These are phyloP conservation scores for Xiphophorus birchmanni DNA, from an alignment of 2,797 vertebrate species.

Conservation along the genomic window DNA sequence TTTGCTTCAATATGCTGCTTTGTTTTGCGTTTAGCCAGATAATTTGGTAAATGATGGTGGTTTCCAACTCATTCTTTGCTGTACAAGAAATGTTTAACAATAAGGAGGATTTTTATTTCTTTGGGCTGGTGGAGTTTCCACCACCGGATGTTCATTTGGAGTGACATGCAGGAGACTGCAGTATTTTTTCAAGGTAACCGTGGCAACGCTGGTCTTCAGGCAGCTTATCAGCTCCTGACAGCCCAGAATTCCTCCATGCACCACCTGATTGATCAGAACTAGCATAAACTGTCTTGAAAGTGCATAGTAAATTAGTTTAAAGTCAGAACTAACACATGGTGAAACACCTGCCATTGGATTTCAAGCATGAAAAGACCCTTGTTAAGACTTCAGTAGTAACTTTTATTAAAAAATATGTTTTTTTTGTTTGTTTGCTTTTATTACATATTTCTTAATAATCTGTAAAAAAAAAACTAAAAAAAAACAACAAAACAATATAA, in stretches of 20 bases:
- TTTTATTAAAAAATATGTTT: too few species aligned
- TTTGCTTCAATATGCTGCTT: background rate
- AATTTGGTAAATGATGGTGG: conserved; percentile 16
- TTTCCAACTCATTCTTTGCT: conserved; percentile 25
- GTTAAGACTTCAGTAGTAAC: background rate
- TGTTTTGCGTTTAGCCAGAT: conserved; percentile 4
- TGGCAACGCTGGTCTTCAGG: background rate
- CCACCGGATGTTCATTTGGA: background rate
- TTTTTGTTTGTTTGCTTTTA: too few species aligned
- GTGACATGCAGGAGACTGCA: background rate
- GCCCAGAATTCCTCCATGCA: background rate
- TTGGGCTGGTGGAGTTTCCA: background rate
- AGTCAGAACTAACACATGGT: background rate
- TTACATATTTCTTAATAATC: too few species aligned
- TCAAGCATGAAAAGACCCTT: background rate
- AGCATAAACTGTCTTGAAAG: background rate
- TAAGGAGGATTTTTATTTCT: too few species aligned
- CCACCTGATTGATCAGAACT: background rate
- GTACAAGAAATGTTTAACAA: conserved; percentile 19
- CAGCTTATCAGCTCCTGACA: background rate
- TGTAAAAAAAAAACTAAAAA: too few species aligned
- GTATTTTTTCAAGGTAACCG: background rate
- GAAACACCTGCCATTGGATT: background rate
- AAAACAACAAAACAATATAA: too few species aligned
- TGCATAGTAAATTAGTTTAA: background rate